Evolutionary conservation across 2,797 vertebrate genomes (phyloP).

Genomic region (Girardinus metallicus): DNA sequence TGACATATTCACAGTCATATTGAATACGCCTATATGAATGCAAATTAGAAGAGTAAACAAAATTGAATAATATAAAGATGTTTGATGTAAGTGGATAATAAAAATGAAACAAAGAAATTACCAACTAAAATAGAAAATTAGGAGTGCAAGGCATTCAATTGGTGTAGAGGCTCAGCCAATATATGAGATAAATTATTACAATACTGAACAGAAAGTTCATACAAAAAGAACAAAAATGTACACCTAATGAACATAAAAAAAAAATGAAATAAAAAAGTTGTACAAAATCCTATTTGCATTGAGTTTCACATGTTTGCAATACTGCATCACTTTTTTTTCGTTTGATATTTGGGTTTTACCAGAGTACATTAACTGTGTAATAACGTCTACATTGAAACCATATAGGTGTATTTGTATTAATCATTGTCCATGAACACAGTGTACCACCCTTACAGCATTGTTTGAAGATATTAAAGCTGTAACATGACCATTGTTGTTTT

Average conservation of each 20-base stretch:
- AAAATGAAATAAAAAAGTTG: background rate
- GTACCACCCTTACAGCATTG: slow-evolving; percentile 7
- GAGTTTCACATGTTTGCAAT: slow-evolving; percentile 2
- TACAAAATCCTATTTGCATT: slow-evolving; percentile 1
- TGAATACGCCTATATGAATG: too few species aligned
- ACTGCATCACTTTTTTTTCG: background rate
- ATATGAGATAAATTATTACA: background rate
- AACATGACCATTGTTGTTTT: background rate
- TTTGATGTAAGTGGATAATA: background rate
- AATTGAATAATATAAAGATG: background rate
- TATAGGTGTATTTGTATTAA: slow-evolving; percentile 5
- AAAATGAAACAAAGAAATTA: background rate
- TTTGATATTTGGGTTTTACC: background rate
- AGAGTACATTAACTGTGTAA: slow-evolving; percentile 3
- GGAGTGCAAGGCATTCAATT: slow-evolving; percentile 21
- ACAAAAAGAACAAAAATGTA: slow-evolving; percentile 2
- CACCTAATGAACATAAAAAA: background rate
- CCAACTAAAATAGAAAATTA: background rate
- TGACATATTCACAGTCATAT: too few species aligned
- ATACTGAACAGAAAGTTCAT: background rate
- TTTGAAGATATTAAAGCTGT: background rate
- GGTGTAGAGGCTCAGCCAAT: slow-evolving; percentile 7
- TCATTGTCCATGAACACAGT: background rate
- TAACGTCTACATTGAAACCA: background rate
- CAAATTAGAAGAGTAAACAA: background rate